Conservation (phyloP, 2,797 vertebrate genomes). For the Rhinatrema bivittatum region DNA sequence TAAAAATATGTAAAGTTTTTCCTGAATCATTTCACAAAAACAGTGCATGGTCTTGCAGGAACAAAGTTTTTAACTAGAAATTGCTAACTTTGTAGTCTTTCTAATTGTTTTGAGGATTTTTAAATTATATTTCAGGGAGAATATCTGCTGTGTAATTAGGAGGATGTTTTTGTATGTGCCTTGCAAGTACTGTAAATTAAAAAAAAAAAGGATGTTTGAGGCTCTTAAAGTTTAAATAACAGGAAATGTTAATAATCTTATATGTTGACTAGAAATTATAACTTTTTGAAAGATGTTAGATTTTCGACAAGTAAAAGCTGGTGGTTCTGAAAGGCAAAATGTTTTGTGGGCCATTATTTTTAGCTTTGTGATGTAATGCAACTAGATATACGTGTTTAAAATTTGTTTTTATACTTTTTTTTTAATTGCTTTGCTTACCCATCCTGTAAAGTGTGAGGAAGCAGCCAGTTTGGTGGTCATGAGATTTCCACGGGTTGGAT, state of each 20-base stretch:
- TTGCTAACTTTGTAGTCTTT: conserved; percentile 61
- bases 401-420: too few relatives aligned
- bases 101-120: conserved; percentile 51
- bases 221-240: conserved; percentile 36
- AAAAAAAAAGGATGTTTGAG: conserved; percentile 40
- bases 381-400: too few relatives aligned
- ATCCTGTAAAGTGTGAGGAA: too few relatives aligned
- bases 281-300: conserved; percentile 37
- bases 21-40: conserved; percentile 43
- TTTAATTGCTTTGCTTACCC: too few relatives aligned
- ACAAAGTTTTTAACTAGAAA: conserved; percentile 46
- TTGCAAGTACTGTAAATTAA: conserved; percentile 61
- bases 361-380: conserved; percentile 13
- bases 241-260: conserved; percentile 30
- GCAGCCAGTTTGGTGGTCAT: too few relatives aligned
- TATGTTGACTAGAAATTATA: conserved; percentile 42
- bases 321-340: conserved; percentile 32
- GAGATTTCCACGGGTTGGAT: too few relatives aligned
- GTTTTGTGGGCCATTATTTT: conserved; percentile 27
- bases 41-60: conserved; percentile 48
- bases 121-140: conserved; percentile 62
- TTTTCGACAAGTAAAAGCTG: conserved; percentile 46
- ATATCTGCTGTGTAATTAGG: conserved; percentile 48
- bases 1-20: conserved; percentile 33
- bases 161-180: conserved; percentile 64